Percentiles rank a stretch among this genome's conserved stretches.
phyloP scores from a whole-genome alignment of 2,888 invertebrate species.

The Scelioninae gen. 2 region DNA sequence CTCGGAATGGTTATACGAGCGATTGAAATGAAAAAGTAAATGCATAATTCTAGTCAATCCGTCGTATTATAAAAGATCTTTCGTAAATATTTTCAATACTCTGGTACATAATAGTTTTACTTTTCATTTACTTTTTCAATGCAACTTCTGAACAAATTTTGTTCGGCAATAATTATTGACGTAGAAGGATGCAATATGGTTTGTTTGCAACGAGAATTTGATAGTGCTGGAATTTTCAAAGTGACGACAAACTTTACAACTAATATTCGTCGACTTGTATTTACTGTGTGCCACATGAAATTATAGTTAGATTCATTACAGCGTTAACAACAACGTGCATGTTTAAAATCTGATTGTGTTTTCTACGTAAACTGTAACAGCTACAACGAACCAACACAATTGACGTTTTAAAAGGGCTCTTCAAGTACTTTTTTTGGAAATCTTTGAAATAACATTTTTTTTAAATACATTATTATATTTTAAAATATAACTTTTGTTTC shows the following conservation, averaged over 20 bases:
- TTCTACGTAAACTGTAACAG: not conserved
- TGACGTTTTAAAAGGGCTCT: too few species aligned
- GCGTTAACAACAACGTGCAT: not conserved
- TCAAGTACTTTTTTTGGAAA: too few species aligned
- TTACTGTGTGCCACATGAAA: constrained; percentile 17
- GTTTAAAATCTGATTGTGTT: constrained; percentile 16
- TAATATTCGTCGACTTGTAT: constrained; percentile 33
- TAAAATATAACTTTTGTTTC: too few species aligned
- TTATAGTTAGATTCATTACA: constrained; percentile 1
- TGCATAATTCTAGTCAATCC: constrained; percentile 63
- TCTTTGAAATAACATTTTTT: too few species aligned
- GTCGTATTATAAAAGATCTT: constrained; percentile 17
- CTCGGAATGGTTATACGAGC: constrained; percentile 15
- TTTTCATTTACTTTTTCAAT: not conserved
- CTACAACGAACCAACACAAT: too few species aligned
- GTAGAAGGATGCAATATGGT: too few species aligned
- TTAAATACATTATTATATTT: too few species aligned
- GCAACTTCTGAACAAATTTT: not conserved
- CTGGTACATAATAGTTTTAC: not conserved
- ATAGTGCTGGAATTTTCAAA: not conserved
- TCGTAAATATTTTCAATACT: not conserved
- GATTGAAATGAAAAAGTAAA: constrained; percentile 41
- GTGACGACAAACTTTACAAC: not conserved
- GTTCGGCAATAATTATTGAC: too few species aligned
- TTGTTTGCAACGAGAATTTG: too few species aligned